Base-by-base conservation (phyloP, 2,888 invertebrate species). In the Himalopsyche japonica region DNA sequence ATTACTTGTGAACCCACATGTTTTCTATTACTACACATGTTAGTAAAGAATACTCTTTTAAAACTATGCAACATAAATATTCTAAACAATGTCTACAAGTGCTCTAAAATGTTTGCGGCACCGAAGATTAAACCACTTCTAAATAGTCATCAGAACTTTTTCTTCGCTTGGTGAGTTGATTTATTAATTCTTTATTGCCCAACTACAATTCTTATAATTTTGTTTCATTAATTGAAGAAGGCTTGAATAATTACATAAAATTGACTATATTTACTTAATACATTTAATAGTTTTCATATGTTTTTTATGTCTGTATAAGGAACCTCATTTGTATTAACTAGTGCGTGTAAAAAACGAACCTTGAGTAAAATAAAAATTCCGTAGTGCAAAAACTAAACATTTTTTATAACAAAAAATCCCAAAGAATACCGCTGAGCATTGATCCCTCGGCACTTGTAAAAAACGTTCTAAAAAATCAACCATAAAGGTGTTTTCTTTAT, bases 401-500 rank as follows among this genome's bases (percentile, higher is more conserved):
- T 70, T 70, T 70, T 70, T 70, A 1, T 70, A 3, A 27, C 3
- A 70, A 30, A 70, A 77, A 77, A 37, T 32, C 5, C 3, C 34
- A 37, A 77, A 77, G 43, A 43, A 43, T 34, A 77, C 77, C 77
- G 77, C 77, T 77, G 24, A 37, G 20, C 77, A 43, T 43, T 43
- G 77, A 77, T 77, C 77, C 37, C 37, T 77, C 24, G 37, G 37
- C 77, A 77, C 77, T 77, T 43, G 30, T 70, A 70, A 77, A 77
- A 77, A 77, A 37, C 43, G 37, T 77, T 37, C 20, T 3, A 77
- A 37, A 77, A 37, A 24, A 79, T 64, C 43, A 79, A 37, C 79
- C 82, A 43, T 37, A 77, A 84, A 84, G 84, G 84, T 84, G 84
- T 84, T 82, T 82, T 80, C 81, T 79, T 84, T 84, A 84, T 84